Evolutionary conservation across 2,113 vertebrate genomes (phyloP), one percentile per base, ranked within the genome.

Genomic region (Urocitellus parryii): DNA sequence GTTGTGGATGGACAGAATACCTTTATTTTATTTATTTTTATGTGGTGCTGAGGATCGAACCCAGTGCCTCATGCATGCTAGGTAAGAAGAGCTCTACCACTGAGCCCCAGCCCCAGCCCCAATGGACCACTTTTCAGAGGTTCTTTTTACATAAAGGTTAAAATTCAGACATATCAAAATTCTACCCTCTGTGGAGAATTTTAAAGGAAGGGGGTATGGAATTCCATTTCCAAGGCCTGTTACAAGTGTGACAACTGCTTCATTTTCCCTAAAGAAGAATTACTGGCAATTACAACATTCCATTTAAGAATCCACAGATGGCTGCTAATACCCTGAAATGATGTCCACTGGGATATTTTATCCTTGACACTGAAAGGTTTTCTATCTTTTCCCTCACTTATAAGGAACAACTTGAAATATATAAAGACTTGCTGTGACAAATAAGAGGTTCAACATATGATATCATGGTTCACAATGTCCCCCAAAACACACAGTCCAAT

Each of bases 161-260:
- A 81, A 45, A 27, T 76, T 58, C 34, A 70, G 80, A 8, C 22
- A 34, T 94, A 20, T 29, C 74, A 37, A 88, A 84, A 81, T 84
- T 81, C 84, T 84, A 88, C 34, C 18, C 25, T 27, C 22, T 67
- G 24, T 77, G 58, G 45, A 29, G 42, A 61, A 94, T 90, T 74
- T 58, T 91, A 51, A 56, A 95, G 56, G 24, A 53, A 74, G 27
- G 1, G 4, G 2, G 2, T 79, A 72, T 76, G 76, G 6, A 86
- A 89, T 89, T 96, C 70, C 86, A 89, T 65, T 85, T 92, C 14
- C 12, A 93, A 95, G 27, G 7, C 61, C 48, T 68, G 65, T 80
- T 70, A 58, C 48, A 20, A 78, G 24, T 45, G 56, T 92, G 42
- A 67, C 37, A 88, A 81, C 81, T 53, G 51, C 73, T 94, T 97